A percentile compares a stretch with the other conserved stretches of the same genome.
Evolutionary conservation across 1,140 invertebrate species (phyloP).

Genomic region (Musca domestica): DNA sequence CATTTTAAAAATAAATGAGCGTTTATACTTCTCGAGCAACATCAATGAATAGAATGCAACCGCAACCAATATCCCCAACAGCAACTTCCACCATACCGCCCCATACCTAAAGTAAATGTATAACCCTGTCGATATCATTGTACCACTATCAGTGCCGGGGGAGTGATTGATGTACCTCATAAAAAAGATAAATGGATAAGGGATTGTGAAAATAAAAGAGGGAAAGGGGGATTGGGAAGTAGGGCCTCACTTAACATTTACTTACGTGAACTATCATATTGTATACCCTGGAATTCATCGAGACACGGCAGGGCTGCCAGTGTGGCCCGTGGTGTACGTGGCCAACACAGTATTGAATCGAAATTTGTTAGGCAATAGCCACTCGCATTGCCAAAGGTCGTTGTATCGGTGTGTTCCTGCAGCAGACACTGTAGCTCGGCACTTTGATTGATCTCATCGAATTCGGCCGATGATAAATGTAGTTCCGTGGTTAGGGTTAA

Average conservation of each 20-base stretch:
- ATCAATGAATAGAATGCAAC: too few species aligned
- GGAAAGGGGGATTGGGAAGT: too few species aligned
- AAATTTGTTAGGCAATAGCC: slow-evolving; percentile 63
- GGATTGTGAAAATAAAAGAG: too few species aligned
- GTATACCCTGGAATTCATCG: slow-evolving; percentile 71
- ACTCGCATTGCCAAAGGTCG: slow-evolving; percentile 40
- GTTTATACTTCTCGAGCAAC: too few species aligned
- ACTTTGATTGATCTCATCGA: slow-evolving; percentile 43
- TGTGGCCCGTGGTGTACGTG: slow-evolving; percentile 64
- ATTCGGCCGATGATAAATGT: slow-evolving; percentile 18
- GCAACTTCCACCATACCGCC: too few species aligned
- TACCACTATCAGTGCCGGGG: too few species aligned
- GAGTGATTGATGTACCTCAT: too few species aligned
- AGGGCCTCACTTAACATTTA: slow-evolving; percentile 31
- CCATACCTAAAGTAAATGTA: too few species aligned
- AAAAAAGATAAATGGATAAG: too few species aligned
- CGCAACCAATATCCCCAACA: too few species aligned
- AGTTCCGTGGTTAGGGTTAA: neutral
- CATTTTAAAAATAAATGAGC: too few species aligned
- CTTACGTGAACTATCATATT: slow-evolving; percentile 72
- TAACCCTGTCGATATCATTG: too few species aligned
- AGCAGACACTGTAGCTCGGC: slow-evolving; percentile 48
- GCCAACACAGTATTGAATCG: slow-evolving; percentile 80
- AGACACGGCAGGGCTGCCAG: slow-evolving; percentile 70
- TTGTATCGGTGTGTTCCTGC: slow-evolving; percentile 42